Base-by-base conservation (phyloP, 1,140 invertebrate genomes). In the Leptoteleia sp. region DNA sequence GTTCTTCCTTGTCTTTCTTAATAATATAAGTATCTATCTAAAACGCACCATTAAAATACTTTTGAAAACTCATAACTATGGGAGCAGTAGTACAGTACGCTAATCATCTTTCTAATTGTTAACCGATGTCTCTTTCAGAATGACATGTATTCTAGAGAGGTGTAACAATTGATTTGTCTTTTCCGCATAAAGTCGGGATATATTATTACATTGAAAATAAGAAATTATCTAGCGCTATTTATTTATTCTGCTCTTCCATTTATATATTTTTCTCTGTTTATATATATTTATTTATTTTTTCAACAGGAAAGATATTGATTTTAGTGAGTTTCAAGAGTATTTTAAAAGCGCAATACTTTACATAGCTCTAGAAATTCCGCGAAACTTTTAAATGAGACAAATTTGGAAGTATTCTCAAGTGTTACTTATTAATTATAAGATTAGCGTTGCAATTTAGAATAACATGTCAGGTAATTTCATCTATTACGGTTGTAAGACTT, bases 401-500 rank as follows among this genome's bases (percentile, higher is more conserved):
- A 72, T 71, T 80, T 80, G 71, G 65, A 76, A 80, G 65, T 64
- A 67, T 75, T 61, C 50, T 67, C 65, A 57, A 76, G 37, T 61
- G 17, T 72, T 80, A 72, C 61, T 76, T 61, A 67, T 65, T 70
- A 57, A 29, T 64, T 75, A 65, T 19, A 71, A 47, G 37, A 75
- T 75, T 71, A 71, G 42, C 59, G 38, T 15, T 75, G 57, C 43
- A 75, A 71, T 71, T 79, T 65, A 59, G 42, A 79, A 62, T 65
- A 71, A 37, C 37, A 2, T 54, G 27, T 43, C 40, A 15, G 8
- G 45, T 1, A 67, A 68, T 47, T 65, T 57, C 11, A 38, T 64
- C 47, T 70, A 79, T 75, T 73, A 79, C 29, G 76, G 68, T 45
- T 87, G 83, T 27, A 89, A 70, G 12, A 88, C 79, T 79, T 85